Percentiles rank a stretch among this genome's conserved stretches.
Conservation (phyloP, 2,113 vertebrate genomes). For the Ictidomys tridecemlineatus region DNA sequence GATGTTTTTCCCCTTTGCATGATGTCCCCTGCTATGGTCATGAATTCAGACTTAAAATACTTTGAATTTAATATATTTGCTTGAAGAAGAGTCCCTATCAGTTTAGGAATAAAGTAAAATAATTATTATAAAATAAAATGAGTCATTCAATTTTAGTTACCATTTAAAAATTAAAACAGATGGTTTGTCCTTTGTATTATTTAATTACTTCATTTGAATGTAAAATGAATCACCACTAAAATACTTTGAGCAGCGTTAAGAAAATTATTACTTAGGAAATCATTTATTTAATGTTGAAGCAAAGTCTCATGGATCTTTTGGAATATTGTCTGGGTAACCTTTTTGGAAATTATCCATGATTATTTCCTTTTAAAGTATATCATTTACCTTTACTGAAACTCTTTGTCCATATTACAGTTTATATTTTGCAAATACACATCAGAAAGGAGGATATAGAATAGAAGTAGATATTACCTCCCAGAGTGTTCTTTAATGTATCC, state of each 20-base stretch:
- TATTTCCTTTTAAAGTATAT: conserved; percentile 32
- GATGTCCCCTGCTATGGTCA: background rate
- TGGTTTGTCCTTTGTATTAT: conserved; percentile 18
- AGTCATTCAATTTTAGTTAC: conserved; percentile 38
- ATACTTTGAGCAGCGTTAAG: conserved; percentile 11
- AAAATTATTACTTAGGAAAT: conserved; percentile 39
- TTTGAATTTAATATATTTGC: conserved; percentile 26
- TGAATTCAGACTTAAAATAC: conserved; percentile 49
- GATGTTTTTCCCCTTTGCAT: conserved; percentile 25
- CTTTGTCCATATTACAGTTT: background rate
- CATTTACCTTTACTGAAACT: conserved; percentile 9
- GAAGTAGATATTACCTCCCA: background rate
- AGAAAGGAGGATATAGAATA: background rate
- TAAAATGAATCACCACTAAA: conserved; percentile 1
- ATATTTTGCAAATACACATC: conserved; percentile 11
- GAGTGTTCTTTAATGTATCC: background rate
- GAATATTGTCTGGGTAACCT: background rate
- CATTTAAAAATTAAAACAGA: background rate
- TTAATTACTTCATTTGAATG: conserved; percentile 21
- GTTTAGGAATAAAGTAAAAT: conserved; percentile 13
- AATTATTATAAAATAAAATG: conserved; percentile 18
- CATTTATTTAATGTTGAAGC: conserved; percentile 15
- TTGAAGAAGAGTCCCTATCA: background rate
- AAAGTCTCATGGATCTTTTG: conserved; percentile 1
- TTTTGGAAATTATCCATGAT: background rate